A percentile compares a stretch with the other conserved stretches of the same genome.
Evolutionary conservation across 2,797 vertebrate genomes (phyloP).

Genomic region (Gymnocypris eckloni): DNA sequence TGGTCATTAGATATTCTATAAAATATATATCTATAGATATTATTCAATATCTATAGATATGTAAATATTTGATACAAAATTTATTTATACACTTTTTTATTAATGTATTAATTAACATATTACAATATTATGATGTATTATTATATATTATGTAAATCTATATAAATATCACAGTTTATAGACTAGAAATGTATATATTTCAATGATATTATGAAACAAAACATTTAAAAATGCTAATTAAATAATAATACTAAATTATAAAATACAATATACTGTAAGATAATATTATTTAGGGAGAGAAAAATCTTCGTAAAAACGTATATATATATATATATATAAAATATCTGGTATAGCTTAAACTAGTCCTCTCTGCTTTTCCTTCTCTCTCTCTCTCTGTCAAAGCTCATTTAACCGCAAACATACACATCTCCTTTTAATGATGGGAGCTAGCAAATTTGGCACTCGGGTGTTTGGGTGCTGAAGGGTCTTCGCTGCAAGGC

Average conservation of each 20-base stretch:
- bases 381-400: slow-evolving; percentile 53
- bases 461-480: slow-evolving; percentile 71
- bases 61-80: neutral
- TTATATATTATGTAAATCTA: neutral
- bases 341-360: neutral
- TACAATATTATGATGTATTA: neutral
- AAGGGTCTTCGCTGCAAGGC: slow-evolving; percentile 80
- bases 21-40: neutral
- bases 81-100: neutral
- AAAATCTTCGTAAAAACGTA: neutral
- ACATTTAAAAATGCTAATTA: neutral
- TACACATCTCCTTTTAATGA: slow-evolving; percentile 78
- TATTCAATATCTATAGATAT: neutral
- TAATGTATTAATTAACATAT: neutral
- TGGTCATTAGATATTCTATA: neutral
- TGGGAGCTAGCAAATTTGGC: slow-evolving; percentile 75
- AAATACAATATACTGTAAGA: neutral
- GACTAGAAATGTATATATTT: neutral
- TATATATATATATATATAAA: too few relatives aligned
- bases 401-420: slow-evolving; percentile 59
- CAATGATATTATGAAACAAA: neutral
- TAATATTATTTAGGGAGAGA: neutral
- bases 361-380: neutral
- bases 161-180: neutral
- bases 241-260: neutral